Conservation (phyloP, 1,140 invertebrate species). For the Pogonomyrmex barbatus region DNA sequence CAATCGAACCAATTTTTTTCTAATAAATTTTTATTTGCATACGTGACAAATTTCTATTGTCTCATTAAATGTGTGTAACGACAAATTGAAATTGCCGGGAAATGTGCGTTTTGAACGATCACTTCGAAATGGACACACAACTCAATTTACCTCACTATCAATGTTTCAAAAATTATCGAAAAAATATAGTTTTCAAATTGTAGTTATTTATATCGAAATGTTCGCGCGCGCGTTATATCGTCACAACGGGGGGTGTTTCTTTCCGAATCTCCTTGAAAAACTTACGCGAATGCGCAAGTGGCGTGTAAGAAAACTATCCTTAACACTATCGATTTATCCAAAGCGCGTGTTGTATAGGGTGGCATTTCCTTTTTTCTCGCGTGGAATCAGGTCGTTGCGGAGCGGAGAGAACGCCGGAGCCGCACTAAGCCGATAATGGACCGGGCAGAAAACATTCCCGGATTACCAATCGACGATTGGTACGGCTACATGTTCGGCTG, state of each 20-base stretch:
- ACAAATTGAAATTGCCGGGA: constrained; percentile 8
- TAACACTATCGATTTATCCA: constrained; percentile 56
- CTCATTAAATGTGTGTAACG: neutral
- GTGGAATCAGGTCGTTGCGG: constrained; percentile 38
- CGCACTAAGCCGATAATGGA: constrained; percentile 78
- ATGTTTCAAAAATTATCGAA: neutral
- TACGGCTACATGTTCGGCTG: constrained; percentile 63
- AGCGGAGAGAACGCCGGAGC: constrained; percentile 31
- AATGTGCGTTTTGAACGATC: neutral
- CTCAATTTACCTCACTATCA: neutral
- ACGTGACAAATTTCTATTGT: neutral
- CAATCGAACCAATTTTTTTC: neutral
- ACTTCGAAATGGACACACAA: neutral
- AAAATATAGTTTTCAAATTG: constrained; percentile 5
- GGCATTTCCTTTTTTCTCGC: constrained; percentile 29
- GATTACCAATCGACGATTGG: constrained; percentile 76
- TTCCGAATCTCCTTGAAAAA: neutral
- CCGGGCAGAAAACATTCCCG: constrained; percentile 70
- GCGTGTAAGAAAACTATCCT: constrained; percentile 50
- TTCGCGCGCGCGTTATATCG: neutral
- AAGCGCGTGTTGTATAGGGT: neutral
- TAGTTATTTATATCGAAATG: neutral
- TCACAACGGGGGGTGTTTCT: neutral
- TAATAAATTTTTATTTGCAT: constrained; percentile 12
- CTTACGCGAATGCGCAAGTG: constrained; percentile 22